Percentiles rank a stretch among this genome's conserved stretches.
phyloP scores from a whole-genome alignment of 2,888 invertebrate genomes.

The Metacarcinus magister region DNA sequence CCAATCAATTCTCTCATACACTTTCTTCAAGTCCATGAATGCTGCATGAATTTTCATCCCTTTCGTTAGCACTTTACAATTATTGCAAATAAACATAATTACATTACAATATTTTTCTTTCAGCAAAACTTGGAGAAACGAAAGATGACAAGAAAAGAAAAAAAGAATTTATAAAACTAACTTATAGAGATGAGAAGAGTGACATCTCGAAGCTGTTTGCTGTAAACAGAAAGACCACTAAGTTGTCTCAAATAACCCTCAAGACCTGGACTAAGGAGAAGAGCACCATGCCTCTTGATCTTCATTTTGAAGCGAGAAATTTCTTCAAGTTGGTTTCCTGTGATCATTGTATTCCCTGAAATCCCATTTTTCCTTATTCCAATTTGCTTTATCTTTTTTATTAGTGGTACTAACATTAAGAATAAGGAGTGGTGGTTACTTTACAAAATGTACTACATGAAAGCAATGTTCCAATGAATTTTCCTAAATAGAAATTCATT shows the following conservation, averaged over 20 bases:
- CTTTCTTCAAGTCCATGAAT: too few relatives aligned
- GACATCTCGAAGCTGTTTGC: conserved; percentile 74
- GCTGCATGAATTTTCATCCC: too few relatives aligned
- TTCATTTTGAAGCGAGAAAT: conserved; percentile 84
- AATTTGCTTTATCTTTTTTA: not conserved
- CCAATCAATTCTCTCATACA: too few relatives aligned
- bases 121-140: not conserved
- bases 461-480: not conserved
- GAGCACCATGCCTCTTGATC: conserved; percentile 84
- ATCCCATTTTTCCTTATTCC: not conserved
- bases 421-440: not conserved
- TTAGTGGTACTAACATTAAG: not conserved
- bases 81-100: not conserved
- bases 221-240: conserved; percentile 76
- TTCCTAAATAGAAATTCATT: not conserved
- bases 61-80: too few relatives aligned
- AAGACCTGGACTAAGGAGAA: conserved; percentile 83
- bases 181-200: not conserved
- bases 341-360: not conserved
- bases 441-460: not conserved
- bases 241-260: conserved; percentile 82
- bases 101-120: not conserved
- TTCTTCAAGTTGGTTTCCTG: conserved; percentile 83
- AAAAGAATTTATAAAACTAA: not conserved
- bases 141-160: conserved; percentile 6